These are phyloP conservation scores for Leptinotarsa defecta DNA, from an alignment of 1,140 invertebrate genomes.

Conservation along the genomic window DNA sequence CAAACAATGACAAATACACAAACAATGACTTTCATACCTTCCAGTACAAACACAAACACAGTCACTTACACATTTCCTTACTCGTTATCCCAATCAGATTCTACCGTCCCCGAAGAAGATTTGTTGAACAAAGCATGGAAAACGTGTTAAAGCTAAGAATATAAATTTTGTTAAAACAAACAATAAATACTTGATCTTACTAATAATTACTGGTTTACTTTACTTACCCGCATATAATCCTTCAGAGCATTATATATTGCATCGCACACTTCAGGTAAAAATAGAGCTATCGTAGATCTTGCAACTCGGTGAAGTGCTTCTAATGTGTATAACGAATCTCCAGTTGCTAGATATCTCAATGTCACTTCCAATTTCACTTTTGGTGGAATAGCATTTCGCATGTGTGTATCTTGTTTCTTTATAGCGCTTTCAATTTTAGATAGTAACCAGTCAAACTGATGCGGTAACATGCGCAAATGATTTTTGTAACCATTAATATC, in stretches of 20 bases:
- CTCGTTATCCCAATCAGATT: neutral
- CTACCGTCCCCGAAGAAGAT: neutral
- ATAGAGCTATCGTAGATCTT: neutral
- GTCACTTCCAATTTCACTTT: slow-evolving; percentile 42
- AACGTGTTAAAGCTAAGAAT: too few species aligned
- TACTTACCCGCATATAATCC: neutral
- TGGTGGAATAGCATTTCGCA: slow-evolving; percentile 41
- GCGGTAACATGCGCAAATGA: slow-evolving; percentile 9
- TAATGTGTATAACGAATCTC: slow-evolving; percentile 6
- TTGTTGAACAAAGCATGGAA: too few species aligned
- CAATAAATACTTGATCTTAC: too few species aligned
- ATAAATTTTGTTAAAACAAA: too few species aligned
- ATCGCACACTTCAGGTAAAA: slow-evolving; percentile 13
- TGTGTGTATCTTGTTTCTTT: slow-evolving; percentile 11
- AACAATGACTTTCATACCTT: too few species aligned
- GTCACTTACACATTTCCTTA: neutral
- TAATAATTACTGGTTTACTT: neutral
- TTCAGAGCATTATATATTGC: neutral
- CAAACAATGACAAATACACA: neutral
- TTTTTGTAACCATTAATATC: slow-evolving; percentile 9
- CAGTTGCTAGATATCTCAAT: slow-evolving; percentile 20
- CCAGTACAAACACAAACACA: too few species aligned
- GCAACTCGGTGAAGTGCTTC: neutral
- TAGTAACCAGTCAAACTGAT: neutral
- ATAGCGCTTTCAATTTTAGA: slow-evolving; percentile 15